phyloP scores from a whole-genome alignment of 2,113 vertebrate genomes.

The Crotalus viridis region DNA sequence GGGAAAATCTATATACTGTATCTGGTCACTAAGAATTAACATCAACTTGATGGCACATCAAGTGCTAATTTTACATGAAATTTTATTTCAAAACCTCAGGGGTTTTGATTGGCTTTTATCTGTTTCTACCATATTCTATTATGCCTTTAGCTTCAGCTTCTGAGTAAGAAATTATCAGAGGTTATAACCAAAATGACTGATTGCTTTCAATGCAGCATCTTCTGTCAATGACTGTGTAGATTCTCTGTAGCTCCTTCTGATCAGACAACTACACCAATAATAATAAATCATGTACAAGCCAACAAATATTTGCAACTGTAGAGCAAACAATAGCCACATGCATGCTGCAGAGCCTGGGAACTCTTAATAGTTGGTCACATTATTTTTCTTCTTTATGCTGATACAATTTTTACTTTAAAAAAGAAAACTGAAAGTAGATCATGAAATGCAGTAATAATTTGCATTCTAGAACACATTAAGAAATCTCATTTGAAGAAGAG shows the following conservation, averaged over 20 bases:
- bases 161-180: background rate
- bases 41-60: background rate
- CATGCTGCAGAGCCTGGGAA: background rate
- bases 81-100: background rate
- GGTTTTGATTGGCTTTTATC: background rate
- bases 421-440: slow-evolving; percentile 18
- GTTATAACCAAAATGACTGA: background rate
- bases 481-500: background rate
- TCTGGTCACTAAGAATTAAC: background rate
- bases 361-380: background rate
- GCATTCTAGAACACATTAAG: background rate
- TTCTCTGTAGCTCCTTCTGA: background rate
- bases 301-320: background rate
- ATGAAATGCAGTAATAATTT: slow-evolving; percentile 14
- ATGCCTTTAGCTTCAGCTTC: background rate
- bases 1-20: background rate
- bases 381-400: background rate
- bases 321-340: background rate
- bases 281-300: background rate
- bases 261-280: background rate
- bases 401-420: background rate
- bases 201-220: background rate
- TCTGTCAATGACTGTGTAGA: background rate
- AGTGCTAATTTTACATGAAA: background rate
- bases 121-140: background rate